phyloP scores from a whole-genome alignment of 2,888 invertebrate species.

The Horisme vitalbata region DNA sequence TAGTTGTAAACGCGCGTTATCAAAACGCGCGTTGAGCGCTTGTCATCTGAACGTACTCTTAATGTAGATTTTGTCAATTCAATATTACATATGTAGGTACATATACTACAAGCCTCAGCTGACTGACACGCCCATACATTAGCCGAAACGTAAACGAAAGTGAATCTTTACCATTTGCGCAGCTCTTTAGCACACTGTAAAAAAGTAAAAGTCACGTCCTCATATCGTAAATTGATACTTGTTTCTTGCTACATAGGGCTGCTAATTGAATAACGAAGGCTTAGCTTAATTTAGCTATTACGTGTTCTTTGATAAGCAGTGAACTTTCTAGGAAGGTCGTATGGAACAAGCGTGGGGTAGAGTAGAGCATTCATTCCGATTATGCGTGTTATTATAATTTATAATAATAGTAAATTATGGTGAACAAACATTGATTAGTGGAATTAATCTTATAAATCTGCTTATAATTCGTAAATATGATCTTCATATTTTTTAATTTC shows the following conservation, averaged over 20 bases:
- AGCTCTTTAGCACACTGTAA: constrained; percentile 42
- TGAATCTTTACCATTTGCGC: constrained; percentile 49
- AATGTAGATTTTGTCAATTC: no score
- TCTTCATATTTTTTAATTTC: no score
- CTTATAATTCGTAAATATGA: no score
- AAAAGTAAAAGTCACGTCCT: constrained; percentile 56
- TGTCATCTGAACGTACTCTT: no score
- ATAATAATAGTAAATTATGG: no score
- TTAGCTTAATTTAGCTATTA: constrained; percentile 52
- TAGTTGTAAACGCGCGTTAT: no score
- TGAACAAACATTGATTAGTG: no score
- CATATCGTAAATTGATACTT: constrained; percentile 32
- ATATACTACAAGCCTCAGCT: no score
- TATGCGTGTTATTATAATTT: constrained; percentile 3
- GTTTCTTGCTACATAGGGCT: constrained; percentile 39
- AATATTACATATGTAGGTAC: no score
- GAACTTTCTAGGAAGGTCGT: constrained; percentile 75
- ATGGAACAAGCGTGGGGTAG: constrained; percentile 35
- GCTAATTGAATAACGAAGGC: constrained; percentile 36
- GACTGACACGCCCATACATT: constrained; percentile 4
- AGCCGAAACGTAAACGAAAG: constrained; percentile 49
- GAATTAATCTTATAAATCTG: not conserved
- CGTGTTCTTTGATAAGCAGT: constrained; percentile 43
- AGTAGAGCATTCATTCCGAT: constrained; percentile 5
- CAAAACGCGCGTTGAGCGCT: no score